phyloP scores from a whole-genome alignment of 2,888 invertebrate genomes.

The Pyrochroa serraticornis region DNA sequence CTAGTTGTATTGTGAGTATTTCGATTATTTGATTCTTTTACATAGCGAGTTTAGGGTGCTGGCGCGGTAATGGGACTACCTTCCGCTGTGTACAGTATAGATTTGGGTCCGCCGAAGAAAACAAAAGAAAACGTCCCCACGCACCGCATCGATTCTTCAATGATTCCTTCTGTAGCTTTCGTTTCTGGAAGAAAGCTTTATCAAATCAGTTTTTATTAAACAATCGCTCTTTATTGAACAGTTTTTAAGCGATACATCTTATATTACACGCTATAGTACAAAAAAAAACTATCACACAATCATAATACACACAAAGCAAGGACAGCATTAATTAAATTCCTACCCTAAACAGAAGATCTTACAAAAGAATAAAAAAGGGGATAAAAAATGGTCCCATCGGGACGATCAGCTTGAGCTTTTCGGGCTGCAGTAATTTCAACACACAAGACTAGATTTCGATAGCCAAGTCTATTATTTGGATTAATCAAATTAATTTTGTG shows the following conservation, averaged over 20 bases:
- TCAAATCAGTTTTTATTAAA: conserved; percentile 56
- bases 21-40: conserved; percentile 39
- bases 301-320: conserved; percentile 56
- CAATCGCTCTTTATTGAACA: conserved; percentile 42
- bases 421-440: conserved; percentile 37
- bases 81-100: conserved; percentile 64
- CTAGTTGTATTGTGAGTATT: conserved; percentile 62
- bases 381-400: conserved; percentile 13
- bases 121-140: neutral
- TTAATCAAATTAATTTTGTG: conserved; percentile 19
- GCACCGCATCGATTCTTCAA: conserved; percentile 37
- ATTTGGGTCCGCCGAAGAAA: conserved; percentile 60
- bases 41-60: conserved; percentile 59
- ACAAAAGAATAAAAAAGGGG: conserved; percentile 14
- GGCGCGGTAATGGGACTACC: conserved; percentile 63
- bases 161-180: conserved; percentile 62
- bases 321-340: conserved; percentile 40
- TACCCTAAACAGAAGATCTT: conserved; percentile 14
- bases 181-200: conserved; percentile 62
- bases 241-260: conserved; percentile 57
- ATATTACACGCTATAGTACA: conserved; percentile 67
- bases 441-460: conserved; percentile 57
- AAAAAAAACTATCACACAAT: conserved; percentile 63
- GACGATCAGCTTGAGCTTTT: conserved; percentile 24
- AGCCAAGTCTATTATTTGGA: conserved; percentile 44